Conservation (phyloP, 2,113 vertebrate genomes). For the Tachuris rubrigastra region DNA sequence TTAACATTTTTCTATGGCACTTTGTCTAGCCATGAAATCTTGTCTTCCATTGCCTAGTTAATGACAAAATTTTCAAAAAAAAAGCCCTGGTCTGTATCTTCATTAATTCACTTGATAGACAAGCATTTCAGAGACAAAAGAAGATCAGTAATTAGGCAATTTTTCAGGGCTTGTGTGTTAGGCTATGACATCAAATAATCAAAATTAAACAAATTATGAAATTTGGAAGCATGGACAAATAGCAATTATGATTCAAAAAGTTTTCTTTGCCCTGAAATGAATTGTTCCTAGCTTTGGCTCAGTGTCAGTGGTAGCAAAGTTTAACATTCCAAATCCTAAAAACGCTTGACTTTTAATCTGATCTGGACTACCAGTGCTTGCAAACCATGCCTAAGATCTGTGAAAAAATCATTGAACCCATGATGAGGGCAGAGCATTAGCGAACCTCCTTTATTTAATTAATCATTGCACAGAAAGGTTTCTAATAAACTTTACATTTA, state of each 20-base stretch:
- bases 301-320: background rate
- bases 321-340: background rate
- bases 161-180: background rate
- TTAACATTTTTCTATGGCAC: background rate
- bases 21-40: background rate
- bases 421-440: accelerated
- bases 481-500: background rate
- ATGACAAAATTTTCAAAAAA: background rate
- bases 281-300: background rate
- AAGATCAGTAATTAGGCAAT: background rate
- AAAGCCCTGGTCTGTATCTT: background rate
- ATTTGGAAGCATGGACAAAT: background rate
- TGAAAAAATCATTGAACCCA: background rate
- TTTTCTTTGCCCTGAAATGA: background rate
- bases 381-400: background rate
- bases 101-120: background rate
- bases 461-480: background rate
- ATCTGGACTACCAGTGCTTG: background rate
- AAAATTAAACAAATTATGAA: background rate
- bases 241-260: background rate
- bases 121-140: background rate
- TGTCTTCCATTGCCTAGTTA: background rate
- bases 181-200: background rate
- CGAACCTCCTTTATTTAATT: background rate
- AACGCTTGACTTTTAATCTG: background rate